These are phyloP conservation scores for Electrophaes corylata DNA, from an alignment of 2,888 invertebrate species.

Conservation along the genomic window DNA sequence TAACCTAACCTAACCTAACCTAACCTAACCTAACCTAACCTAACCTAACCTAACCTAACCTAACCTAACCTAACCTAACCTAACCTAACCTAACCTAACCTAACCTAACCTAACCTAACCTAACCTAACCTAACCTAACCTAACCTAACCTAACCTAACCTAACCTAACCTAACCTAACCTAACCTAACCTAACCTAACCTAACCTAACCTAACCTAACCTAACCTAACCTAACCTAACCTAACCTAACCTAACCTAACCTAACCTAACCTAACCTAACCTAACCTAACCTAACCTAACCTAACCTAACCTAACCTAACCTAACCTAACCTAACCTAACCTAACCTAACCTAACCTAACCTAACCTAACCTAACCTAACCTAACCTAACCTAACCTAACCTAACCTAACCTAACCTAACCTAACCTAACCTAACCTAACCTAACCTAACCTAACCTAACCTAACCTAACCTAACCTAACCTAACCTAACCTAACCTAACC, in stretches of 20 bases:
- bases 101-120: slow-evolving; percentile 5
- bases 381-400: not conserved
- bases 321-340: not conserved
- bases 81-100: slow-evolving; percentile 4
- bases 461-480: not conserved
- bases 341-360: not conserved
- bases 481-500: not conserved
- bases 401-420: not conserved
- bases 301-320: not conserved
- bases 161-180: slow-evolving; percentile 5
- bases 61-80: slow-evolving; percentile 5
- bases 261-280: slow-evolving; percentile 1
- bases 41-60: slow-evolving; percentile 5
- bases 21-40: slow-evolving; percentile 5
- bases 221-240: slow-evolving; percentile 5
- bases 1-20: not conserved
- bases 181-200: slow-evolving; percentile 5
- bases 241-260: slow-evolving; percentile 5
- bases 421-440: not conserved
- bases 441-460: not conserved
- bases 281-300: not conserved
- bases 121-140: slow-evolving; percentile 5
- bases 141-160: slow-evolving; percentile 5
- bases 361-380: not conserved
- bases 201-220: slow-evolving; percentile 5